Evolutionary conservation across 2,888 invertebrate species (phyloP).

Genomic region (Drosophila eohydei): DNA sequence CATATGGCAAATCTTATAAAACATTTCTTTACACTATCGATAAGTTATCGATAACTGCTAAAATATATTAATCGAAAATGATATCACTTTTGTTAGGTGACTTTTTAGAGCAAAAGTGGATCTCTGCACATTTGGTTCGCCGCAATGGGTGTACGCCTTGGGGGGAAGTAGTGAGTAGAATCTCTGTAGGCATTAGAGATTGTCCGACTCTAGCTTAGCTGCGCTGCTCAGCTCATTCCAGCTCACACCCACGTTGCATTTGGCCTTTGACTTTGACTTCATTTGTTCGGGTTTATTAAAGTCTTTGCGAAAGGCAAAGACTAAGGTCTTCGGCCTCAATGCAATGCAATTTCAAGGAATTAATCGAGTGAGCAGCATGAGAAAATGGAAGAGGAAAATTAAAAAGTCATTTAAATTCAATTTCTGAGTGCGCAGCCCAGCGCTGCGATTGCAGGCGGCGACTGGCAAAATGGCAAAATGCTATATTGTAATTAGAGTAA

Average conservation of each 20-base stretch:
- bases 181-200: too few species aligned
- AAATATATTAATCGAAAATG: too few species aligned
- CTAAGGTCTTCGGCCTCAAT: conserved; percentile 32
- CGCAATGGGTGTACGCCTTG: too few species aligned
- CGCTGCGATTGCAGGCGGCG: conserved; percentile 36
- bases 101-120: too few species aligned
- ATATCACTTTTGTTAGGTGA: too few species aligned
- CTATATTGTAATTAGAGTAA: conserved; percentile 76
- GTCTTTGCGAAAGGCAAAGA: background rate
- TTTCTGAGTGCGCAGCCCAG: conserved; percentile 53
- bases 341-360: conserved; percentile 54
- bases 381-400: conserved; percentile 62
- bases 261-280: background rate
- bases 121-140: too few species aligned
- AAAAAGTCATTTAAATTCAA: conserved; percentile 78
- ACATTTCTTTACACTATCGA: too few species aligned
- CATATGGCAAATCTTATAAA: too few species aligned
- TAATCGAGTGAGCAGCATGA: conserved; percentile 54
- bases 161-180: too few species aligned
- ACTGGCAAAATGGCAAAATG: conserved; percentile 46
- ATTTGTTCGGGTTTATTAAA: conserved; percentile 15
- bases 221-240: background rate
- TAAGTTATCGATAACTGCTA: too few species aligned
- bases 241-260: background rate
- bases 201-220: too few species aligned